These are phyloP conservation scores for Pterobdella sp. DNA, from an alignment of 2,888 invertebrate genomes.

Conservation along the genomic window DNA sequence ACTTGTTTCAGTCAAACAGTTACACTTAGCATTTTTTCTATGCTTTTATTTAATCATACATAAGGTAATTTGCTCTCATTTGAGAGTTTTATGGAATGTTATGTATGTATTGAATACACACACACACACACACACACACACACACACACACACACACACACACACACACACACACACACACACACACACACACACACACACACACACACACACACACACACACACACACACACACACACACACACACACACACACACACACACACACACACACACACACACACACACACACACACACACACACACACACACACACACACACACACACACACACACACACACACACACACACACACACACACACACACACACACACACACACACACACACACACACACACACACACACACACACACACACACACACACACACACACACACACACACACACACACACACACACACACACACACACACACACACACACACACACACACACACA, in stretches of 20 bases:
- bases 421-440: too few relatives aligned
- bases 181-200: conserved; percentile 17
- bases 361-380: too few relatives aligned
- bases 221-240: conserved; percentile 9
- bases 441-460: too few relatives aligned
- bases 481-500: too few relatives aligned
- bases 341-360: conserved; percentile 3
- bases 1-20: too few relatives aligned
- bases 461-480: too few relatives aligned
- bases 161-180: not conserved
- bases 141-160: conserved; percentile 10
- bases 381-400: too few relatives aligned
- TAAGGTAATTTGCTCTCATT: too few relatives aligned
- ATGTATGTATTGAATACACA: not conserved
- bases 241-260: not conserved
- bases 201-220: not conserved
- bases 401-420: too few relatives aligned
- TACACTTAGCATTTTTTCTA: too few relatives aligned
- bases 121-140: not conserved
- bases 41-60: too few relatives aligned
- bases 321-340: not conserved
- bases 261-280: conserved; percentile 5
- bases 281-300: not conserved
- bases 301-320: conserved; percentile 10
- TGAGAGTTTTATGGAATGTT: too few relatives aligned